A percentile compares a stretch with the other conserved stretches of the same genome.
These are phyloP conservation scores for Siniperca chuatsi DNA, from an alignment of 2,113 vertebrate genomes.

Conservation along the genomic window DNA sequence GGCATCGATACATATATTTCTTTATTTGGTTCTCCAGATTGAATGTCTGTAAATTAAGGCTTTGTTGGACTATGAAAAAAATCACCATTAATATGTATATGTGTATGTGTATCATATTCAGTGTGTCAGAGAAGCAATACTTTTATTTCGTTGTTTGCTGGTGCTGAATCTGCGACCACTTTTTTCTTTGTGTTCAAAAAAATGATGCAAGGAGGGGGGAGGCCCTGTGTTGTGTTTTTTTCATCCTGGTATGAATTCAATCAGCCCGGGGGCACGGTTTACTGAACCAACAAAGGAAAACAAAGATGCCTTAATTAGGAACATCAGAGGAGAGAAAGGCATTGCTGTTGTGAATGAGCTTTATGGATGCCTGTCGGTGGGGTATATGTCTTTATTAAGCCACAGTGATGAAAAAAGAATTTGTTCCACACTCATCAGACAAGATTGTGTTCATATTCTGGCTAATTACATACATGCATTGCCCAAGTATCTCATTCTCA, in stretches of 20 bases:
- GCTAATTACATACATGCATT: conserved; percentile 8
- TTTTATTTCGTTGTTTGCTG: not conserved
- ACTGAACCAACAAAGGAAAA: conserved; percentile 66
- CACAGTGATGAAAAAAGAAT: conserved; percentile 14
- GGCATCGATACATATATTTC: not conserved
- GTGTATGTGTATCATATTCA: not conserved
- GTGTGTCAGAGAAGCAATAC: not conserved
- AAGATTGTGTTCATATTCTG: conserved; percentile 21
- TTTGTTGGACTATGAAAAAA: not conserved
- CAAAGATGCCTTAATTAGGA: conserved; percentile 67
- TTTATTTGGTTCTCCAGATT: not conserved
- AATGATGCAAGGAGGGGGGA: not conserved
- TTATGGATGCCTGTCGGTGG: conserved; percentile 31
- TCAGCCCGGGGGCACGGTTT: conserved; percentile 52
- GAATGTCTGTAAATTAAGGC: not conserved
- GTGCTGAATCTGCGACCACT: not conserved
- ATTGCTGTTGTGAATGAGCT: conserved; percentile 49
- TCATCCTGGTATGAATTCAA: conserved; percentile 44
- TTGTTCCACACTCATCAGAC: not conserved
- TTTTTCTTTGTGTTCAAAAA: not conserved
- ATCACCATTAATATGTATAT: not conserved
- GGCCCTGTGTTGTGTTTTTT: not conserved
- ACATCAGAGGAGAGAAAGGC: conserved; percentile 54
- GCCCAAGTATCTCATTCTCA: not conserved
- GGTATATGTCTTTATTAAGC: conserved; percentile 44